A percentile compares a stretch with the other conserved stretches of the same genome.
Evolutionary conservation across 1,140 invertebrate genomes (phyloP).

Genomic region (Schmidtea mediterranea): DNA sequence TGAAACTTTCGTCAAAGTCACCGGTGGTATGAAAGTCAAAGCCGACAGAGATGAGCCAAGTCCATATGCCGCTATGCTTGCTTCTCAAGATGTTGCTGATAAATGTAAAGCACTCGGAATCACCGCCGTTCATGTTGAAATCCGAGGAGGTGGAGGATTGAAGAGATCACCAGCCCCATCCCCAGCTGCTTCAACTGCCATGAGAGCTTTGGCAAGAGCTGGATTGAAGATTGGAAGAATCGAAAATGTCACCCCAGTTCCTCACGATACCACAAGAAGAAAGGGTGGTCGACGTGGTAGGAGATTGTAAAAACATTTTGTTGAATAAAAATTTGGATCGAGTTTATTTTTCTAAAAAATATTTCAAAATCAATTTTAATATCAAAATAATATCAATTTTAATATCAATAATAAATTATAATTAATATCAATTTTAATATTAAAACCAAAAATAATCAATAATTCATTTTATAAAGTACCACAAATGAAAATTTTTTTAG

Average conservation of each 20-base stretch:
- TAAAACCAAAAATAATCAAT: no score
- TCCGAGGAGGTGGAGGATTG: constrained; percentile 89
- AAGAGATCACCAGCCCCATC: constrained; percentile 37
- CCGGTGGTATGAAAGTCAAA: constrained; percentile 99
- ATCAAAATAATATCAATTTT: no score
- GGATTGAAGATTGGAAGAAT: constrained; percentile 98
- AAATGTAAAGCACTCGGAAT: constrained; percentile 85
- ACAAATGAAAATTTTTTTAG: no score
- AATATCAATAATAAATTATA: no score
- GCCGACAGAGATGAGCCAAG: constrained; percentile 98
- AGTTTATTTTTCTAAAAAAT: no score
- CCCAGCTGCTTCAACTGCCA: constrained; percentile 85
- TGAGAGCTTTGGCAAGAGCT: constrained; percentile 80
- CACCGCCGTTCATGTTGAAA: constrained; percentile 84
- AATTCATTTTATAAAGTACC: no score
- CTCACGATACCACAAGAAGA: constrained; percentile 84
- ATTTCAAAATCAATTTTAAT: no score
- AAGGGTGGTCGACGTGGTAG: constrained; percentile 96
- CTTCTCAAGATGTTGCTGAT: constrained; percentile 97
- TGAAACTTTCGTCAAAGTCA: constrained; percentile 90
- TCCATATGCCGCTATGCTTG: constrained; percentile 99
- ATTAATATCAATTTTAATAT: no score
- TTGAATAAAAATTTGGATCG: no score
- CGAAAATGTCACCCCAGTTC: constrained; percentile 89
- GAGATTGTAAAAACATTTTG: constrained; percentile 80